Base-by-base conservation (phyloP, 2,888 invertebrate species). In the Gasteruption jaculator region DNA sequence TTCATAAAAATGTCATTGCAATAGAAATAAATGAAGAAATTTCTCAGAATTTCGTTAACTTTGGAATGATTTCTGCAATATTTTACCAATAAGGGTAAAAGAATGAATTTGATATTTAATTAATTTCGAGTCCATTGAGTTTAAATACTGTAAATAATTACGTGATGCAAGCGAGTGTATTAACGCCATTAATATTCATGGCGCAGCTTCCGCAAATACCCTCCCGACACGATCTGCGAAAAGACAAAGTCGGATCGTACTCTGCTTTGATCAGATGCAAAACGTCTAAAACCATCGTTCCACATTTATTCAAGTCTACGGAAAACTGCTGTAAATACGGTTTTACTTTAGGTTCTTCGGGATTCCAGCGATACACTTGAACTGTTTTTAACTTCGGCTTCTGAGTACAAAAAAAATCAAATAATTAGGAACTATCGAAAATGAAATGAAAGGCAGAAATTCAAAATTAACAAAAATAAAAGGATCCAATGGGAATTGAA, bases 161-260 rank as follows among this genome's bases (percentile, higher is more conserved):
- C 65, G 61, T 62, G 43, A 63, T 41, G 46, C 63, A 82, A 35
- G 82, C 81, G 48, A 83, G 67, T 3, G 79, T 81, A 63, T 82
- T 83, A 27, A 73, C 68, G 22, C 82, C 82, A 48, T 76, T 76
- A 55, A 82, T 80, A 60, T 82, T 83, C 81, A 83, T 81, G 4
- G 80, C 71, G 61, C 82, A 82, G 20, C 79, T 78, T 5, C 82
- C 82, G 62, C 82, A 82, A 55, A 83, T 82, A 11, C 81, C 78
- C 64, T 83, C 82, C 29, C 82, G 74, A 52, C 82, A 83, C 3
- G 82, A 82, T 48, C 78, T 65, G 32, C 82, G 70, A 57, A 81
- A 82, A 15, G 81, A 76, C 45, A 82, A 64, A 2, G 80, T 80
- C 2, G 81, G 77, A 56, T 83, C 82, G 11, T 75, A 60, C 50